A percentile compares a stretch with the other conserved stretches of the same genome.
Conservation (phyloP, 2,888 invertebrate species). For the Platycheirus rosarum region DNA sequence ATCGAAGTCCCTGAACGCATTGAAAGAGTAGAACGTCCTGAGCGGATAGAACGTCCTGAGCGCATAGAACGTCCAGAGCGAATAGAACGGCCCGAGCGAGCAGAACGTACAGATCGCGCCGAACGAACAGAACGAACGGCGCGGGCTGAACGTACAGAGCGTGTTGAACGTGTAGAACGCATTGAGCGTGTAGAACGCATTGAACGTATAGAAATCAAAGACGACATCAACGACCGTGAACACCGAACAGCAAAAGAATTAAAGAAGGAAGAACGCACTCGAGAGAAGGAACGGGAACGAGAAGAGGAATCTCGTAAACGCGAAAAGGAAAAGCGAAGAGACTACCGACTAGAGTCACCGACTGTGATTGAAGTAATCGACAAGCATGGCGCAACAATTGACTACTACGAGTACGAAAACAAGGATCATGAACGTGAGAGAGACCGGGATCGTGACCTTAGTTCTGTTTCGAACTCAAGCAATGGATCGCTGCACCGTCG, state of each 20-base stretch:
- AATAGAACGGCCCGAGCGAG: slow-evolving; percentile 28
- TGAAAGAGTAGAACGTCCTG: slow-evolving; percentile 44
- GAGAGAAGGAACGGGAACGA: slow-evolving; percentile 77
- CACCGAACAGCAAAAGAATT: slow-evolving; percentile 79
- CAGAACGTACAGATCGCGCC: slow-evolving; percentile 28
- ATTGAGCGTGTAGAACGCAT: slow-evolving; percentile 45
- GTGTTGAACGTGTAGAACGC: slow-evolving; percentile 43
- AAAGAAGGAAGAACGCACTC: slow-evolving; percentile 79
- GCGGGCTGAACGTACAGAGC: slow-evolving; percentile 36
- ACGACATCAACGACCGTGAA: slow-evolving; percentile 77
- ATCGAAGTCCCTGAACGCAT: slow-evolving; percentile 28
- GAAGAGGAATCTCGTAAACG: slow-evolving; percentile 77
- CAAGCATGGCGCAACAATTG: slow-evolving; percentile 77
- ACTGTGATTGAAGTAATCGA: slow-evolving; percentile 63
- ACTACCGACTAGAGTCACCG: slow-evolving; percentile 78
- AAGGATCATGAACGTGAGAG: slow-evolving; percentile 85
- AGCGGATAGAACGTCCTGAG: slow-evolving; percentile 43
- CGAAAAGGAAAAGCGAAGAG: slow-evolving; percentile 79
- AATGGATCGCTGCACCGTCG: slow-evolving; percentile 84
- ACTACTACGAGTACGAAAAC: slow-evolving; percentile 82
- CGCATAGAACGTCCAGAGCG: slow-evolving; percentile 49
- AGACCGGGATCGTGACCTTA: slow-evolving; percentile 85
- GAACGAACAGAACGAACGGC: slow-evolving; percentile 40
- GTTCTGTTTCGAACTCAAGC: slow-evolving; percentile 84
- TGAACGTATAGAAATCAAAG: slow-evolving; percentile 76